Base-by-base conservation (phyloP, 23 tunicate species). In the Styela clava region DNA sequence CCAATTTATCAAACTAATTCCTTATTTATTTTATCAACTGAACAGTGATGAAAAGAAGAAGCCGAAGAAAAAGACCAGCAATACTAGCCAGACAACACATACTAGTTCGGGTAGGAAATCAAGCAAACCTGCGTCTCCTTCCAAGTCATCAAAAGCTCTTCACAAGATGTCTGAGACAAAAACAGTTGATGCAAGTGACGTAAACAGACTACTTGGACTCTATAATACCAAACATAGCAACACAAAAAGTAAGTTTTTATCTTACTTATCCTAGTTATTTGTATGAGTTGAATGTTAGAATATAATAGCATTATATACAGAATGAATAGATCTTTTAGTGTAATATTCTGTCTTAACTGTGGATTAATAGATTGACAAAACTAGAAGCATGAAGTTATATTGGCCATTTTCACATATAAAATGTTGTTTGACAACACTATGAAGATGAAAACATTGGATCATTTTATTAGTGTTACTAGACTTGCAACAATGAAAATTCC, bases 181-280 rank as follows among this genome's bases (percentile, higher is more conserved):
- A 73, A 72, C n/a, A 33, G 85, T 81, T 21, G 90, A 86, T 52
- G 76, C 90, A 63, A 70, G 37, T 63, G 90, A 86, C 51, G 90
- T 86, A 34, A 84, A 86, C 30, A 70, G 73, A 63, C 76, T 86
- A 67, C 81, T 86, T 34, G 85, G 85, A 12, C 73, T 70, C 24
- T 86, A 86, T 79, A 86, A 86, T 30, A 81, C 62, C 22, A 52
- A 52, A 52, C 64, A 76, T 18, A 44, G 62, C 65, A n/a, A 84
- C 62, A 32, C 24, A 0, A 63, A 79, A 79, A n/a, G 73, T 82
- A 0, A 24, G 61, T 30, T 9, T 62, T 63, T 16, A 23, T 29
- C 35, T n/a, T n/a, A n/a, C 12, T 20, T 31, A 9, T n/a, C n/a
- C n/a, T n/a, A n/a, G 21, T 12, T 56, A 18, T 56, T 20, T 56